phyloP scores from a whole-genome alignment of 23 tunicate species.

The Clavelina lepadiformis region DNA sequence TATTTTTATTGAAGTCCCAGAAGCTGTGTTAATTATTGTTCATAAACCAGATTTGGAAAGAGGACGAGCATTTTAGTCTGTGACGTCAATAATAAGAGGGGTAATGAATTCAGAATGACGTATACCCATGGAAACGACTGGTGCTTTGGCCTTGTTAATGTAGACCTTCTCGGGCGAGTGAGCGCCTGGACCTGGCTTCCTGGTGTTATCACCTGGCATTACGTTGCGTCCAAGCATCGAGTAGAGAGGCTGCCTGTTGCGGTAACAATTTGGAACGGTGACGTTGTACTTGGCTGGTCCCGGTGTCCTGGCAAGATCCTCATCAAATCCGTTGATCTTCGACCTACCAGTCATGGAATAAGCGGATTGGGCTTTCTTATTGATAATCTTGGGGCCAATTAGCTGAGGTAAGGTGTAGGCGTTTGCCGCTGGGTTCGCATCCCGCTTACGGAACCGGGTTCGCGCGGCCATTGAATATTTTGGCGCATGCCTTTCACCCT shows the following conservation, averaged over 20 bases:
- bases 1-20: no score
- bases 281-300: slow-evolving; percentile 91
- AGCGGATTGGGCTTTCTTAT: slow-evolving; percentile 65
- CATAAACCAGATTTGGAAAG: no score
- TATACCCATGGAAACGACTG: slow-evolving; percentile 78
- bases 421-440: slow-evolving; percentile 86
- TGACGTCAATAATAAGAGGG: slow-evolving; percentile 90
- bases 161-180: slow-evolving; percentile 92
- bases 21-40: no score
- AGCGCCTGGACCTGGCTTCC: slow-evolving; percentile 93
- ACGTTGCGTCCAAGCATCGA: slow-evolving; percentile 89
- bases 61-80: no score
- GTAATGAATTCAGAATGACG: slow-evolving; percentile 90
- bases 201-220: slow-evolving; percentile 88
- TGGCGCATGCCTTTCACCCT: slow-evolving; percentile 86
- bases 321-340: slow-evolving; percentile 68
- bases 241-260: slow-evolving; percentile 73
- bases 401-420: slow-evolving; percentile 77
- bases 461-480: slow-evolving; percentile 82
- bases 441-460: slow-evolving; percentile 78
- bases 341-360: slow-evolving; percentile 86
- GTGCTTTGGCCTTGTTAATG: slow-evolving; percentile 63
- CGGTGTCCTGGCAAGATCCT: slow-evolving; percentile 82
- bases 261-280: slow-evolving; percentile 34
- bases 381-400: slow-evolving; percentile 78